Conservation (phyloP, 2,797 vertebrate species). For the Enteromius viviparus region DNA sequence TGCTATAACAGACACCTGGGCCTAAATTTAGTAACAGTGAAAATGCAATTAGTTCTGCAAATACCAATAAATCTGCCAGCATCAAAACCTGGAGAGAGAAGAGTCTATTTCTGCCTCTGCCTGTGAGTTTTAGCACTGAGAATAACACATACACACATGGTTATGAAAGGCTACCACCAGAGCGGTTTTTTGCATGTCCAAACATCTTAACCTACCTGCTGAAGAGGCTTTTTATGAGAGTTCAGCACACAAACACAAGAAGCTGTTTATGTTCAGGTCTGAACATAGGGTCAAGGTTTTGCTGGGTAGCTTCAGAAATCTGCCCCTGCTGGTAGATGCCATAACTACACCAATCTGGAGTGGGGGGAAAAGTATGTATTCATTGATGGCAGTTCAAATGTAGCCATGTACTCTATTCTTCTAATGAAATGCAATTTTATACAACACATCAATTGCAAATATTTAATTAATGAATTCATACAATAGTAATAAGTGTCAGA, state of each 20-base stretch:
- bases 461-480: neutral
- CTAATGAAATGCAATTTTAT: neutral
- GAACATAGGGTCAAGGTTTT: neutral
- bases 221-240: constrained; percentile 60
- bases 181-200: neutral
- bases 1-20: constrained; percentile 65
- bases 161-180: constrained; percentile 54
- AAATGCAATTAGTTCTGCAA: constrained; percentile 69
- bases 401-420: neutral
- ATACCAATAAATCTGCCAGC: constrained; percentile 73
- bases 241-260: constrained; percentile 60
- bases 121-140: constrained; percentile 52
- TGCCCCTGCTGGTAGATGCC: neutral
- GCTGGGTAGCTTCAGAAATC: neutral
- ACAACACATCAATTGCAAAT: neutral
- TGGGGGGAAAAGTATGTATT: neutral
- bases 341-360: neutral
- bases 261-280: neutral
- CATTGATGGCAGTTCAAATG: neutral
- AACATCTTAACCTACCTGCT: constrained; percentile 34
- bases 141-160: constrained; percentile 58
- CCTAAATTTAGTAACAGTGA: constrained; percentile 65
- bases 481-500: neutral
- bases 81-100: constrained; percentile 67
- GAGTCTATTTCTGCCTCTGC: constrained; percentile 55